Base-by-base conservation (phyloP, 2,797 vertebrate genomes). In the Neosilurus mollespiculum region DNA sequence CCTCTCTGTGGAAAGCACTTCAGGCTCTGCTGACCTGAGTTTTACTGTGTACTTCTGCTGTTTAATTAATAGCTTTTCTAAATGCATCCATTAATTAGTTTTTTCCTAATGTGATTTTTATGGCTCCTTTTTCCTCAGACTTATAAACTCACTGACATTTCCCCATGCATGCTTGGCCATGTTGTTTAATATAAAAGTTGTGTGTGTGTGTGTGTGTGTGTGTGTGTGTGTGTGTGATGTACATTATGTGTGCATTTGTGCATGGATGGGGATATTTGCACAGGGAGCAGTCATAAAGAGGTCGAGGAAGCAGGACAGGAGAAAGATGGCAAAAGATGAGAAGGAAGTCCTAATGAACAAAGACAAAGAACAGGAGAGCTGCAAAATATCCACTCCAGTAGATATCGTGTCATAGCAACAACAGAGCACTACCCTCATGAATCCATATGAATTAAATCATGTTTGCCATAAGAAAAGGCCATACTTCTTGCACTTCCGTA, bases 291-390 rank as follows among this genome's bases (percentile, higher is more conserved):
- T 85, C 43, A 37, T 67, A 65, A 83, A 80, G 64, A 89, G 80
- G 53, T 80, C 85, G 7, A 78, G 34, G 54, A 83, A 88, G 65
- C 71, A n/a, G 0, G 88, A 83, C 53, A 91, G 86, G 69, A 84
- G 7, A 87, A 87, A 79, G 71, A 77, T n/a, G 34, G 90, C 84
- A 49, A 87, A 83, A 43, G 24, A 0, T 1, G 0, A 66, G 20
- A 84, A 81, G 24, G 86, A 56, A 37, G 67, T 67, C 0, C 64
- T 78, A 62, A 87, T 75, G 86, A 81, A 2, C 54, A 85, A 85
- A 82, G 80, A 81, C 72, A 84, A 86, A 83, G 88, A 85, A 81
- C 76, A 76, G 49, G 82, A 82, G 58, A 81, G 83, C 20, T 77
- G 77, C 73, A 83, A 70, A 54, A 53, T 65, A 83, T 75, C 78